Base-by-base conservation (phyloP, 2,888 invertebrate genomes). In the Marasmarcha lunaedactyla region DNA sequence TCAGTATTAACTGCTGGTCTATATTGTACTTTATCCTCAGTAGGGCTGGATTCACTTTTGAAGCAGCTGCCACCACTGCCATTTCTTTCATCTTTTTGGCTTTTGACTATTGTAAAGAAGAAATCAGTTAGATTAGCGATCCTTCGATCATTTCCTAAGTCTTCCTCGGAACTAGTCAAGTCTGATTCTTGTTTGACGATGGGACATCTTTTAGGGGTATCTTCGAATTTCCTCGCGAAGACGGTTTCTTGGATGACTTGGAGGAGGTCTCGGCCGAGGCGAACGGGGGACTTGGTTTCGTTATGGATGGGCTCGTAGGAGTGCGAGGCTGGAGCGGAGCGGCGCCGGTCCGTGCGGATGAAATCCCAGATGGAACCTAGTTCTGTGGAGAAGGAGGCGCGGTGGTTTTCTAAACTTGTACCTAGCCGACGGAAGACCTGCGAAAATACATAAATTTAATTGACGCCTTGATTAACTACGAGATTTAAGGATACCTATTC, bases 211-310 rank as follows among this genome's bases (percentile, higher is more conserved):
- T 69, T 78, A 0, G 71, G 67, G 2, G 51, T 52, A 10, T 74
- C 73, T 11, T 78, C 78, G 12, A 62, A 61, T 43, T 66, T 69
- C 42, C 57, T 72, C 0, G 59, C 49, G 35, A 78, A 73, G 0
- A 84, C 73, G 0, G 84, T 83, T 40, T 84, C 84, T 46, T 84
- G 84, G 2, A 84, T 63, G 0, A 84, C 83, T 55, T 83, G 83
- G 2, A 83, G 48, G 1, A 84, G 50, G 40, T 84, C 84, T 46
- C 74, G 63, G 4, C 84, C 83, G 12, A 84, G 54, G 35, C 70
- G 51, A 1, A 68, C 71, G 0, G 83, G 83, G 1, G 78, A 70
- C 27, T 64, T 63, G 14, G 69, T 49, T 44, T 76, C 76, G 4
- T 50, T 42, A 12, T 58, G 55, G 13, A 73, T 63, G 10, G 70